These are phyloP conservation scores for Anoplius nigerrimus DNA, from an alignment of 2,888 invertebrate genomes.

Conservation along the genomic window DNA sequence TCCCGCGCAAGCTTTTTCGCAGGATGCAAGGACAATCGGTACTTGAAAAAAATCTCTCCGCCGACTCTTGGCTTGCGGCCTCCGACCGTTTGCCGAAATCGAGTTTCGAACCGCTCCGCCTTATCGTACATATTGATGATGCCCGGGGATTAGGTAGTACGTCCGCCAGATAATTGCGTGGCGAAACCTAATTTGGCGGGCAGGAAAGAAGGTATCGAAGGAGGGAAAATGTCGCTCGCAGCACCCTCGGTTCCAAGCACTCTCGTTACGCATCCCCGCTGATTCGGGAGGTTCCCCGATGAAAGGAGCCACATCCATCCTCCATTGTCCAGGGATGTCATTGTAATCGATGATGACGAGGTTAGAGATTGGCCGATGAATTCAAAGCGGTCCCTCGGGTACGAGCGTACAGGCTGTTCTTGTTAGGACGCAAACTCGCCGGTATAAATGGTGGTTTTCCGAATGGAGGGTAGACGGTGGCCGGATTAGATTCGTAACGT, in stretches of 20 bases:
- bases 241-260: conserved; percentile 16
- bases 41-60: conserved; percentile 28
- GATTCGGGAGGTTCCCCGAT: background rate
- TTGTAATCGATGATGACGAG: conserved; percentile 65
- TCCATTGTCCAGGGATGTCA: conserved; percentile 60
- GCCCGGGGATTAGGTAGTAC: no score
- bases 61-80: no score
- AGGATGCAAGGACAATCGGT: conserved; percentile 40
- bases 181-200: background rate
- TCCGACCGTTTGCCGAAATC: no score
- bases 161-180: no score
- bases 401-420: background rate
- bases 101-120: no score
- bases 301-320: conserved; percentile 20
- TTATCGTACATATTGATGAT: no score
- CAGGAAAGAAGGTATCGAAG: background rate
- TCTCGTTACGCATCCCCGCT: no score
- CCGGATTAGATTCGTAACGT: conserved; percentile 54
- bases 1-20: conserved; percentile 26
- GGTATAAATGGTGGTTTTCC: background rate
- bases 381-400: conserved; percentile 44
- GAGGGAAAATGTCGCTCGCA: conserved; percentile 6
- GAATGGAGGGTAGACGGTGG: background rate
- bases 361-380: conserved; percentile 63
- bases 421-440: conserved; percentile 1